Evolutionary conservation across 2,888 invertebrate species (phyloP), one percentile per base, ranked within the genome.

Genomic region (Cephus nigrinus): DNA sequence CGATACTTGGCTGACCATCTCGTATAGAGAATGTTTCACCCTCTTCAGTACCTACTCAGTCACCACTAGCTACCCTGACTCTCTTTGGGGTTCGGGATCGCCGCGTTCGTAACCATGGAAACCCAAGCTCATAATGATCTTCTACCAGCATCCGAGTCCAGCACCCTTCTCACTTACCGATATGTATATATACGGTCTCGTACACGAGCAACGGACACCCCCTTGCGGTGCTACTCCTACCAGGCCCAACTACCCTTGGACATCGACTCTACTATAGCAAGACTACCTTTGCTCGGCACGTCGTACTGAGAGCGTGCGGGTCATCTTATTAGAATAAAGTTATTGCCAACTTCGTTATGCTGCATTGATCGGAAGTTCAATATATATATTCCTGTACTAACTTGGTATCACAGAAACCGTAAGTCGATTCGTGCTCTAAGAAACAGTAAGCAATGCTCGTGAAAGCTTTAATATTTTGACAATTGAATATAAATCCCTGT

Each of bases 101-200:
- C 69, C 75, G 78, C 78, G 87, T 87, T 86, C 84, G 91, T 91
- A 89, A 87, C 89, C 89, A 91, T 91, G 90, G 90, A 80, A 88
- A 91, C 90, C 86, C 86, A 85, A 88, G 88, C 87, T 89, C 90
- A 90, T 90, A 90, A 91, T 91, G 91, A 91, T 91, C 90, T 90
- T 89, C 87, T 83, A 81, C 85, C 84, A 84, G 84, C 86, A 83
- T 85, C 81, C 84, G 86, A 87, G 86, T 87, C 87, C 87, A 82
- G 86, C 87, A 86, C 88, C 88, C 88, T 88, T 88, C 88, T 89
- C 89, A 88, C 89, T 90, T 89, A 88, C 88, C 84, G 85, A 85
- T 86, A 84, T 86, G 73, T 73, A 68, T 40, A 30, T 76, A 35
- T 73, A 78, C 78, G 32, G 69, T 55, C 75, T 55, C 77, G 71